These are phyloP conservation scores for Ashinkailepas kermadecensis DNA, from an alignment of 2,888 invertebrate genomes.

Conservation along the genomic window DNA sequence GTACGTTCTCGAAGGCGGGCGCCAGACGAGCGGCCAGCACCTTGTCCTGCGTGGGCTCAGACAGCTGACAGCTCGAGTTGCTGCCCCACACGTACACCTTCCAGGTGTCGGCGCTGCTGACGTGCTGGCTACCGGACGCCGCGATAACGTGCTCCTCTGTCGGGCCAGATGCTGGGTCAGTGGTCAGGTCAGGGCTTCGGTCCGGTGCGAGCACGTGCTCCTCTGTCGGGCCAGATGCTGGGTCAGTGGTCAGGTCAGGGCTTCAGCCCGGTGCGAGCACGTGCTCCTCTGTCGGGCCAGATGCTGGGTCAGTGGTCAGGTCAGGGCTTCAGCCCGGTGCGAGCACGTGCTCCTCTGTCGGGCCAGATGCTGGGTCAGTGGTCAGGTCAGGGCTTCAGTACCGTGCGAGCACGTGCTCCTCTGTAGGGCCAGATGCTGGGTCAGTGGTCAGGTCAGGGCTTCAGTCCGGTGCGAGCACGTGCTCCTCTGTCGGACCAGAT, in stretches of 20 bases:
- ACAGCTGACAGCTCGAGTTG: slow-evolving; percentile 56
- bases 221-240: too few relatives aligned
- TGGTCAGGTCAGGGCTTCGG: too few relatives aligned
- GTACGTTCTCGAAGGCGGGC: slow-evolving; percentile 51
- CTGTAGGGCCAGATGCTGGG: too few relatives aligned
- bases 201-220: too few relatives aligned
- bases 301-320: too few relatives aligned
- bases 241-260: neutral
- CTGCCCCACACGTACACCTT: slow-evolving; percentile 58
- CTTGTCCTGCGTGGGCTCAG: slow-evolving; percentile 54
- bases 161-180: neutral
- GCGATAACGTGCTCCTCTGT: neutral
- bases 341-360: neutral
- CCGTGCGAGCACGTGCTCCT: too few relatives aligned
- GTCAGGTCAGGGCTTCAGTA: too few relatives aligned
- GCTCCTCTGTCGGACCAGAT: too few relatives aligned
- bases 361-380: neutral
- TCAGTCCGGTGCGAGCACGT: too few relatives aligned
- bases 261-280: neutral
- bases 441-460: neutral
- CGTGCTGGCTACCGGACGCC: neutral
- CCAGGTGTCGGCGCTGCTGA: slow-evolving; percentile 39
- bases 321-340: too few relatives aligned
- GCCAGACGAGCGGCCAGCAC: slow-evolving; percentile 52
- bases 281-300: neutral